phyloP scores from a whole-genome alignment of 1,140 invertebrate species.

The Drosophila novamexicana region DNA sequence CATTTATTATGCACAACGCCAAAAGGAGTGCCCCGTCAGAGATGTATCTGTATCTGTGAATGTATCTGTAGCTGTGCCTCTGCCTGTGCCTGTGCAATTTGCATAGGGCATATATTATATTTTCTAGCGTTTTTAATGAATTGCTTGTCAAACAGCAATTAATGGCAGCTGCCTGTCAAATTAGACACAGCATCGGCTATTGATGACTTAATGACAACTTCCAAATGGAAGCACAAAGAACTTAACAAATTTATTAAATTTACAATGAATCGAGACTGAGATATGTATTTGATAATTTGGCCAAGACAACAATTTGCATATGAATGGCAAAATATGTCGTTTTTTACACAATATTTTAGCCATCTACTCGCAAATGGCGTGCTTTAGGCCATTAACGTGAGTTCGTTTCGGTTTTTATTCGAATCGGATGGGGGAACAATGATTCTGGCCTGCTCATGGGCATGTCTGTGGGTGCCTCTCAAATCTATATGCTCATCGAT shows the following conservation, averaged over 20 bases:
- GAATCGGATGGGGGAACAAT: conserved; percentile 60
- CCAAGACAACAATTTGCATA: conserved; percentile 71
- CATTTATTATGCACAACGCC: conserved; percentile 68
- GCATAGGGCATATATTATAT: conserved; percentile 51
- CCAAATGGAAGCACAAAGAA: conserved; percentile 72
- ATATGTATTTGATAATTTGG: conserved; percentile 70
- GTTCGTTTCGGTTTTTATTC: conserved; percentile 54
- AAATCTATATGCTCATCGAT: conserved; percentile 69
- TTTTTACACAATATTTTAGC: conserved; percentile 38
- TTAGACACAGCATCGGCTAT: conserved; percentile 51
- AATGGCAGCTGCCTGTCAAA: conserved; percentile 68
- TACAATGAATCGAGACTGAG: conserved; percentile 45
- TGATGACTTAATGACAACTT: conserved; percentile 80
- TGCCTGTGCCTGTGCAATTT: conserved; percentile 43
- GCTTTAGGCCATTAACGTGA: conserved; percentile 61
- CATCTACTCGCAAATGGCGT: conserved; percentile 38
- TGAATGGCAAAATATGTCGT: conserved; percentile 59
- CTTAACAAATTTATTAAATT: conserved; percentile 74
- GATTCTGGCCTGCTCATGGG: conserved; percentile 37
- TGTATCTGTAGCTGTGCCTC: conserved; percentile 1
- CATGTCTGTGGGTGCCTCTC: conserved; percentile 25
- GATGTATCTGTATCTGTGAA: conserved; percentile 14
- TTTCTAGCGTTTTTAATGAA: conserved; percentile 56
- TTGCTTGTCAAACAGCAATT: conserved; percentile 74
- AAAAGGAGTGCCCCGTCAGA: conserved; percentile 56